Base-by-base conservation (phyloP, 2,888 invertebrate genomes). In the Scelioninae gen. 1 region DNA sequence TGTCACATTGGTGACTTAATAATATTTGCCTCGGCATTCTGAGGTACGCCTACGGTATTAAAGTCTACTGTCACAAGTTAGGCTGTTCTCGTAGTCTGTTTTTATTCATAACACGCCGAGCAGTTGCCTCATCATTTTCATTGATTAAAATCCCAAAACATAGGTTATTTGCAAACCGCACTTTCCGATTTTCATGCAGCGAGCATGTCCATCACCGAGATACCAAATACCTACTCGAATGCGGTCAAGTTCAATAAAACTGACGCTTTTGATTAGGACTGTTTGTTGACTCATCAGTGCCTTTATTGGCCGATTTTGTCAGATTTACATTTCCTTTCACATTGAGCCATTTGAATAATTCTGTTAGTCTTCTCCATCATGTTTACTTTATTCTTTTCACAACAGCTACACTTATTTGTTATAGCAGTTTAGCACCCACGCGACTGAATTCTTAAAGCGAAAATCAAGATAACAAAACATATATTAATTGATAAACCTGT, bases 1-100 rank as follows among this genome's bases (percentile, higher is more conserved):
- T 65, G 69, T 81, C 75, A 75, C 75, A 49, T 69, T n/a, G 63
- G 80, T 75, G 80, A 81, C 69, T 81, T 81, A 69, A 75, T 81
- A 71, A 55, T 29, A 76, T 76, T 75, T 75, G 49, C 80, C 69
- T 81, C 80, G 69, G 62, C 68, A 81, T 81, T 75, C 75, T 63
- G 69, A 75, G 69, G 56, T 75, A 75, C 80, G 80, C 80, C 80
- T 58, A 75, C 80, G 69, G 16, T 62, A 60, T 47, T 29, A 16
- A 55, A 51, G 66, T 23, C 40, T 53, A 31, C 65, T 15, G 72
- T 38, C 72, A 16, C 72, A 31, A 68, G 80, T 68, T 56, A 23
- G 66, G 51, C 60, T 13, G 66, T 74, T 68, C 71, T 72, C 65
- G 23, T 74, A 49, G 72, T 32, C 74, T 80, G 74, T 68, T 80